Percentiles rank a stretch among this genome's conserved stretches.
phyloP scores from a whole-genome alignment of 2,888 invertebrate species.

The Agriotes lineatus region DNA sequence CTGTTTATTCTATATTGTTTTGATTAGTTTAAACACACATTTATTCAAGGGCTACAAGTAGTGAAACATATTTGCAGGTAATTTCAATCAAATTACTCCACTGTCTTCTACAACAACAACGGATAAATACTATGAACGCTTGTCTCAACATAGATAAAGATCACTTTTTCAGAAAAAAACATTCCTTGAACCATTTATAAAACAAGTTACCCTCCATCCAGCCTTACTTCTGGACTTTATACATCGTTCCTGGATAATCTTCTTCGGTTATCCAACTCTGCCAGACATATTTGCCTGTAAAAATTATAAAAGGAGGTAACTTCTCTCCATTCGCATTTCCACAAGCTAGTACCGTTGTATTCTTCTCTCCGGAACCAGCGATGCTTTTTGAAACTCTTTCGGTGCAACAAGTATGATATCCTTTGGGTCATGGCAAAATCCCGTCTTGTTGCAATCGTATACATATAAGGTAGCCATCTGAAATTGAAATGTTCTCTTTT shows the following conservation, averaged over 20 bases:
- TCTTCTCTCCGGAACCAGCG: too few relatives aligned
- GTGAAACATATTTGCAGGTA: neutral
- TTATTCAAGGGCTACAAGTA: neutral
- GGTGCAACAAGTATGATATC: too few relatives aligned
- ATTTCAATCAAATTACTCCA: neutral
- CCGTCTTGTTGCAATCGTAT: too few relatives aligned
- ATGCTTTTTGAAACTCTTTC: too few relatives aligned
- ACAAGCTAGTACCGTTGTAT: too few relatives aligned
- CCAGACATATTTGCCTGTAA: too few relatives aligned
- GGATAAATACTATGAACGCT: neutral
- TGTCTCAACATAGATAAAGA: neutral
- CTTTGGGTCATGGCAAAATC: too few relatives aligned
- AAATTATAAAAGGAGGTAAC: neutral
- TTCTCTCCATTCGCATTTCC: too few relatives aligned
- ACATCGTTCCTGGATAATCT: neutral
- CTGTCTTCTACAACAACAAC: neutral
- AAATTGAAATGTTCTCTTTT: too few relatives aligned
- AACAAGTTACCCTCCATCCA: neutral
- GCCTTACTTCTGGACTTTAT: neutral
- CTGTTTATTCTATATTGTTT: neutral
- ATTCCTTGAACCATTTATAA: too few relatives aligned
- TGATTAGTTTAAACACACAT: conserved; percentile 2
- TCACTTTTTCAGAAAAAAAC: neutral
- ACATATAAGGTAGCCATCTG: too few relatives aligned
- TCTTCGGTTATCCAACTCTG: too few relatives aligned